Percentiles rank a stretch among this genome's conserved stretches.
These are phyloP conservation scores for Galerucella nymphaeae DNA, from an alignment of 2,888 invertebrate species.

Conservation along the genomic window DNA sequence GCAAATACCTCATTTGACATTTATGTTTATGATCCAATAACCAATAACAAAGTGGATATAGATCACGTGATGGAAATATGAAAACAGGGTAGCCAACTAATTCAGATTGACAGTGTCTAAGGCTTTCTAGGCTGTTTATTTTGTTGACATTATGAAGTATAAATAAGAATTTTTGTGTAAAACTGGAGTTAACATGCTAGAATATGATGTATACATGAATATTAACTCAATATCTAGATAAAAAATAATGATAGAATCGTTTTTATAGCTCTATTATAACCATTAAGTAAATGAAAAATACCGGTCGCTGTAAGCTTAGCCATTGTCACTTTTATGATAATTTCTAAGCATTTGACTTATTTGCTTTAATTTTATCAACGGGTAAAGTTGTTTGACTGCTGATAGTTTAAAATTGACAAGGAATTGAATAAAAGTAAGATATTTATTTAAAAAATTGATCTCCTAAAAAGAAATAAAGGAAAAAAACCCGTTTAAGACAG, in stretches of 20 bases:
- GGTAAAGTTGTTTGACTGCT: neutral
- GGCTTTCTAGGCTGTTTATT: neutral
- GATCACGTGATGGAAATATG: neutral
- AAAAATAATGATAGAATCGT: neutral
- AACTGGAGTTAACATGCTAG: too few species aligned
- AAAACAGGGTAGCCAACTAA: neutral
- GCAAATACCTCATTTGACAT: too few species aligned
- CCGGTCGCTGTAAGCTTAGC: neutral
- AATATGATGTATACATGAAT: too few species aligned
- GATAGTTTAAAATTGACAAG: neutral
- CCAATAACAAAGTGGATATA: neutral
- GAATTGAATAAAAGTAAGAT: neutral
- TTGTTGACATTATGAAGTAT: too few species aligned
- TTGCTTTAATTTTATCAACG: neutral
- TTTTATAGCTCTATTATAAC: neutral
- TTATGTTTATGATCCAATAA: neutral
- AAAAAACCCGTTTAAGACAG: constrained; percentile 12
- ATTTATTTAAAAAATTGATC: constrained; percentile 2
- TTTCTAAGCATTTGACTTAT: neutral
- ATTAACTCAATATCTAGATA: too few species aligned
- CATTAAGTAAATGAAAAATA: neutral
- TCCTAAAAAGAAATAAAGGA: neutral
- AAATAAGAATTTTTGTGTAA: too few species aligned
- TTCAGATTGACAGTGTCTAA: neutral
- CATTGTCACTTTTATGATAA: neutral